Base-by-base conservation (phyloP, 2,113 vertebrate species). In the Synodontis membranacea region DNA sequence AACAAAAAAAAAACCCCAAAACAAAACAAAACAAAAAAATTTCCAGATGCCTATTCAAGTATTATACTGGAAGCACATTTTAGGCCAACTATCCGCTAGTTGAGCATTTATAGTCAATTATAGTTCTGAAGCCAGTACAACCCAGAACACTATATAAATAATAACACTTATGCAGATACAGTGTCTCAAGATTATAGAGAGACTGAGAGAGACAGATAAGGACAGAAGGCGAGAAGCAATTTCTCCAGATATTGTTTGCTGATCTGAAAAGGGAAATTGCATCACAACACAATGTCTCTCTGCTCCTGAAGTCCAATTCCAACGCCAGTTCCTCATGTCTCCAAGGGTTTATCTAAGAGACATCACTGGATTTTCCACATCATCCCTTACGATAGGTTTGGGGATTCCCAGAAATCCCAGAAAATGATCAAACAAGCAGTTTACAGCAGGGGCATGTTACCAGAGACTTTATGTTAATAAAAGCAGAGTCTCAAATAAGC, bases 241-340 rank as follows among this genome's bases (percentile, higher is more conserved):
- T 39, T 72, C 23, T 28, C 12, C 42, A 75, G 72, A 75, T 42
- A 46, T 46, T 46, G 70, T 46, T 28, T 46, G 42, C 25, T 75
- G 42, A 46, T 75, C 72, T 46, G 39, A 48, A 78, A 78, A 79
- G 76, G 76, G 72, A 75, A 75, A 75, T 46, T 75, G 10, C 37
- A 75, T 75, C 72, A 46, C 25, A 72, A 31, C 46, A 50, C n/a
- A 52, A 50, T n/a, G 74, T 42, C 37, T 42, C 3, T 31, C 31
- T 52, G 50, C 28, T 50, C 23, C 46, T 17, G 46, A 50, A 50
- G 50, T 37, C n/a, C 76, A 23, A 37, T 37, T n/a, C n/a, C n/a
- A 31, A 54, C 54, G 48, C 76, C 48, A 34, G 4, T 79, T 37
- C 9, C 50, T 52, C 50, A 52, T 52, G 15, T 52, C 7, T 52